Evolutionary conservation across 1,140 invertebrate genomes (phyloP), one percentile per base, ranked within the genome.

Genomic region (Nilaparvata lugens): DNA sequence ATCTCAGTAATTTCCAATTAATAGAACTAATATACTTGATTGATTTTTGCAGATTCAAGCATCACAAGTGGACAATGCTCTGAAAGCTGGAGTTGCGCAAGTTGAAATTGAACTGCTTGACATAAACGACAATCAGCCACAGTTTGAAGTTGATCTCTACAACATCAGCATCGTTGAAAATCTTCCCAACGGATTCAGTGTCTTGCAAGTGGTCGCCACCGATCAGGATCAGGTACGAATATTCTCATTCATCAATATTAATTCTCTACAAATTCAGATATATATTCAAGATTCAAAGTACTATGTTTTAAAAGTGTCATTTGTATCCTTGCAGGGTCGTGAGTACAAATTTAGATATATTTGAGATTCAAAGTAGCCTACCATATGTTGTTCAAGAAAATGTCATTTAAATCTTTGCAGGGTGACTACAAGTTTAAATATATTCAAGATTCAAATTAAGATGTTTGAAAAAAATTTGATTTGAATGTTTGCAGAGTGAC

Each of bases 131-230:
- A 91, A 91, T 71, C 71, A 87, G 16, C 90, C 90, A 0, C 83
- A 89, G 63, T 94, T 94, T 61, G 89, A 92, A 72, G 87, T 89
- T 0, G 89, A 91, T 65, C 83, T 89, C 64, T 93, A 93, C 69
- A 93, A 93, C 64, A 92, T 94, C 40, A 93, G 89, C 63, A 93
- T 94, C 53, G 89, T 93, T 48, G 91, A 94, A 70, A 93, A 94
- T 72, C 74, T 93, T 31, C 91, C 91, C 0, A 90, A 89, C 65
- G 90, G 90, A 61, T 84, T 84, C 65, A 90, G 87, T 67, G 88
- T 92, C 0, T 71, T 90, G 0, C 88, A 91, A 78, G 88, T 91
- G 0, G 80, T 88, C 58, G 89, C 89, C 0, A 76, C 79, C 1
- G 89, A 93, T 70, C 80, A 79, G 25, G 89, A 92, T 70, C 85